Percentiles rank a stretch among this genome's conserved stretches.
Conservation (phyloP, 2,888 invertebrate genomes). For the Galerucella pusilla region DNA sequence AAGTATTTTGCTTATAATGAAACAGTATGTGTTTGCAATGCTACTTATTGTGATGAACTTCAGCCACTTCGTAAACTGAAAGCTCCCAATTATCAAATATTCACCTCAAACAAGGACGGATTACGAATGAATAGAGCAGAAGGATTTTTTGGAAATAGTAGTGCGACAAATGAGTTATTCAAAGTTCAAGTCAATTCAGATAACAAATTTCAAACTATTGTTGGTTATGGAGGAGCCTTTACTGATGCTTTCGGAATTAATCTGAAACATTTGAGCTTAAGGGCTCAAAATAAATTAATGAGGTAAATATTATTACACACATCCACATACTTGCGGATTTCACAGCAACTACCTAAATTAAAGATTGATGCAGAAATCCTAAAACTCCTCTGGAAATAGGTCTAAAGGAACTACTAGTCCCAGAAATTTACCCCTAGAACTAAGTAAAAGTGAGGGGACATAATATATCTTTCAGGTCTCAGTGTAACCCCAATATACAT, state of each 20-base stretch:
- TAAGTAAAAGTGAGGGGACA: too few species aligned
- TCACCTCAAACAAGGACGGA: slow-evolving; percentile 72
- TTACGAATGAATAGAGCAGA: slow-evolving; percentile 62
- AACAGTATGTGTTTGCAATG: slow-evolving; percentile 78
- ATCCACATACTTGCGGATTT: too few species aligned
- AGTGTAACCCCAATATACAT: too few species aligned
- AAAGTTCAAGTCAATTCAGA: not conserved
- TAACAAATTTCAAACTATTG: slow-evolving; percentile 71
- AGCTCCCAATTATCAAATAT: slow-evolving; percentile 64
- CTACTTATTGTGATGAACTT: slow-evolving; percentile 76
- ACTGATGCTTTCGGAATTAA: slow-evolving; percentile 76
- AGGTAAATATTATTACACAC: slow-evolving; percentile 62
- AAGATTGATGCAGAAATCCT: too few species aligned
- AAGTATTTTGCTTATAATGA: slow-evolving; percentile 38
- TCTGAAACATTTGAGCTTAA: slow-evolving; percentile 70
- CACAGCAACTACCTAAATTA: too few species aligned
- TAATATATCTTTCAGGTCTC: too few species aligned
- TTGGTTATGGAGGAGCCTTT: slow-evolving; percentile 88
- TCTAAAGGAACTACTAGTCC: too few species aligned
- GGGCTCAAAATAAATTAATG: slow-evolving; percentile 63
- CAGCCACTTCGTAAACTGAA: slow-evolving; percentile 63
- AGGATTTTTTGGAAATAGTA: not conserved
- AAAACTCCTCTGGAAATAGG: too few species aligned
- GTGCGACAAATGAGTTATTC: not conserved
- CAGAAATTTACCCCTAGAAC: too few species aligned